Base-by-base conservation (phyloP, 1,140 invertebrate genomes). In the Bursaphelenchus mucronatus region DNA sequence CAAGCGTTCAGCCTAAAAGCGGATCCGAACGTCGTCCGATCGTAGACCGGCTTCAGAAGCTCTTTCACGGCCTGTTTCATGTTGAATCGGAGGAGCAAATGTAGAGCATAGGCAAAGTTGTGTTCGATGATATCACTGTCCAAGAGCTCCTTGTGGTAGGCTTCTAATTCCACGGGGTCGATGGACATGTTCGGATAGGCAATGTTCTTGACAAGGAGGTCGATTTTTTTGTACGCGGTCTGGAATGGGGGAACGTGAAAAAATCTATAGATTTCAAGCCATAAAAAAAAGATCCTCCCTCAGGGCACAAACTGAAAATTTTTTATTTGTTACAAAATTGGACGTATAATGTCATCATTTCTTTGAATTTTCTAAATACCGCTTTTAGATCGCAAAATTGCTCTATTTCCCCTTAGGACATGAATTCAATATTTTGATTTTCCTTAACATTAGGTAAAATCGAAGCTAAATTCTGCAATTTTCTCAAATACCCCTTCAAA, bases 121-220 rank as follows among this genome's bases (percentile, higher is more conserved):
- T 1, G 5, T 30, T 30, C 30, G 30, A 30, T 30, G 30, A 30
- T 57, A 30, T 67, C 46, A 21, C 54, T 50, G 19, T 65, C 45
- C 13, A 13, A 44, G 17, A 70, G 63, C 5, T 69, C 47, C 0
- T 39, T 21, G 45, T 78, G 75, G 44, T 73, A 78, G 11, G 8
- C 57, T 8, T 45, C 63, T 3, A 78, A 61, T 13, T 73, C 43
- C n/a, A 8, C 62, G 56, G 78, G 63, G 61, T 79, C 74, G n/a
- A 66, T 64, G 51, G 79, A 65, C 19, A 69, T 74, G 52, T 79
- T 74, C 13, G 76, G 76, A 54, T 71, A 78, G 11, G 76, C 76
- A 50, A 78, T 67, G 68, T 78, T 78, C 50, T 61, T 69, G 5
- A 78, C 74, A 6, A 78, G 61, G n/a, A 71, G 61, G 13, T 74